Evolutionary conservation across 2,888 invertebrate species (phyloP).

Genomic region (Standfussiana lucernea): DNA sequence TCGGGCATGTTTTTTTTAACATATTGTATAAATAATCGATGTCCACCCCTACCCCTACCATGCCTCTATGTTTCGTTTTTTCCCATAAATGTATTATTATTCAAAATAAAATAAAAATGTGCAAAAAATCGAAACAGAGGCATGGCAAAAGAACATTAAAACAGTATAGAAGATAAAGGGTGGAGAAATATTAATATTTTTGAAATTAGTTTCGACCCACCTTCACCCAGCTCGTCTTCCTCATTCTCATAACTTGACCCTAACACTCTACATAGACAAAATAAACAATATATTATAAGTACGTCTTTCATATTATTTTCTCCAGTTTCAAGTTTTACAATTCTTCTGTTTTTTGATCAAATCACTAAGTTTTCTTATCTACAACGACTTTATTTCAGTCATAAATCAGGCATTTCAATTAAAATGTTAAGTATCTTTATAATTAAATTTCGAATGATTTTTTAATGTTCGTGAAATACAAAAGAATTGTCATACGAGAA

Average conservation of each 20-base stretch:
- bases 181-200: neutral
- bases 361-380: constrained; percentile 51
- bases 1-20: too few relatives aligned
- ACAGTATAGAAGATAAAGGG: neutral
- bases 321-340: neutral
- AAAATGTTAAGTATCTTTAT: constrained; percentile 37
- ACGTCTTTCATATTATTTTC: constrained; percentile 44
- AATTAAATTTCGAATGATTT: constrained; percentile 16
- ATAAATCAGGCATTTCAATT: constrained; percentile 60
- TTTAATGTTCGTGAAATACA: constrained; percentile 7
- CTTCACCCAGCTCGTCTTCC: too few relatives aligned
- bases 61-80: too few relatives aligned
- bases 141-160: neutral
- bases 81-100: too few relatives aligned
- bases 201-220: neutral
- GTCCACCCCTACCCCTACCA: too few relatives aligned
- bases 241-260: neutral
- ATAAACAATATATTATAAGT: constrained; percentile 10
- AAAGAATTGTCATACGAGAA: neutral
- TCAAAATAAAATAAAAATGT: too few relatives aligned
- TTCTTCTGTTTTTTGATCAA: constrained; percentile 17
- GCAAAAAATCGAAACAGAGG: neutral
- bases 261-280: neutral
- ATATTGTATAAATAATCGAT: too few relatives aligned
- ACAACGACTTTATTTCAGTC: constrained; percentile 18